Base-by-base conservation (phyloP, 2,888 invertebrate genomes). In the Syrista parreyssii region DNA sequence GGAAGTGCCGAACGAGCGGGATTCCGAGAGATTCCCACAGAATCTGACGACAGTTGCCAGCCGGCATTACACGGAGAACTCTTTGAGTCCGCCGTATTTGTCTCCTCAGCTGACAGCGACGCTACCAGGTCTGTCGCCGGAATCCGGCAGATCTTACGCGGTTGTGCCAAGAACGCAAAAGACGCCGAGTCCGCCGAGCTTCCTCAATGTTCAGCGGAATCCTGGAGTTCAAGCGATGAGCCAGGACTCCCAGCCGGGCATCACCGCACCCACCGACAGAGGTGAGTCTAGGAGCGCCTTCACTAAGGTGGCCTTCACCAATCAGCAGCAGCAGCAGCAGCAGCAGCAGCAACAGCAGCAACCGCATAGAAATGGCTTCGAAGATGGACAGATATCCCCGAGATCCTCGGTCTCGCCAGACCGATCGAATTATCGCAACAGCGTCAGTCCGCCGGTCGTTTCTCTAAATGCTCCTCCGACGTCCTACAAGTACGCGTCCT, bases 371-470 rank as follows among this genome's bases (percentile, higher is more conserved):
- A 76, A 89, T 85, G 74, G 90, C 90, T 77, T 91, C 89, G 90
- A 88, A n/a, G 86, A 87, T 3, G 83, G 86, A 4, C 89, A 88
- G 36, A 83, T 94, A 73, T 95, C 95, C 1, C 95, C 95, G 0
- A 94, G 95, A 82, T 94, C 96, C 31, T 96, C 96, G 0, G 93
- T 96, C 32, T 96, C 96, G 82, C 96, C 96, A 0, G 96, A 96
- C 85, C 95, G 95, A 84, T 91, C 96, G 74, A 94, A 95, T 81
- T 96, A 96, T 84, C 96, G 96, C 86, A 95, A 94, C 86, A 96
- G 96, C 68, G 93, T 96, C 80, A 97, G 96, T 88, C 96, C 96
- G 3, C 95, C 95, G 0, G 86, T 93, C 9, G 92, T 93, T 30
- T 91, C 93, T 1, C 89, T 93, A 0, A 95, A 94, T 78, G 94